Percentiles rank a stretch among this genome's conserved stretches.
Conservation (phyloP, 2,797 vertebrate genomes). For the Emys orbicularis region DNA sequence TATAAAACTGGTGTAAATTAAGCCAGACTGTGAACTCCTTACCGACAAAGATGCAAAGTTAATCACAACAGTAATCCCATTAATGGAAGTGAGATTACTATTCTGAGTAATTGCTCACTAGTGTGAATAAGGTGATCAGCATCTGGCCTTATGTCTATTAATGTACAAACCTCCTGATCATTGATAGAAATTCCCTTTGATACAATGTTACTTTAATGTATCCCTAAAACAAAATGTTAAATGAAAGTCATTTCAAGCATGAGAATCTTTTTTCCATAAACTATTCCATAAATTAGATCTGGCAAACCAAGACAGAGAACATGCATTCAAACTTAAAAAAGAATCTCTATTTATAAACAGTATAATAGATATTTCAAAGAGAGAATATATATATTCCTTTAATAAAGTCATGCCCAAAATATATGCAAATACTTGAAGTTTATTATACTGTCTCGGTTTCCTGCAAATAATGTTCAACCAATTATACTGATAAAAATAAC, state of each 20-base stretch:
- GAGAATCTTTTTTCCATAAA: fast-evolving
- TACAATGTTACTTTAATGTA: neutral
- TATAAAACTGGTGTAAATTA: neutral
- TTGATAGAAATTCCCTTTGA: neutral
- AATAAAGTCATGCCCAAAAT: neutral
- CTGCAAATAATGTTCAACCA: neutral
- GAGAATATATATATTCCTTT: neutral
- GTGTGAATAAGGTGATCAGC: neutral
- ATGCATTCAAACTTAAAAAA: neutral
- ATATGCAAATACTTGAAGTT: neutral
- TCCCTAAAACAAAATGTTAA: neutral
- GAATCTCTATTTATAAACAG: neutral
- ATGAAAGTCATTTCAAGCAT: neutral
- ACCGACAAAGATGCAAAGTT: neutral
- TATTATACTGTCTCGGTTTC: neutral
- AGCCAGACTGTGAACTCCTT: neutral
- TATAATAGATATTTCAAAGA: neutral
- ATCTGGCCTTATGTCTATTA: neutral
- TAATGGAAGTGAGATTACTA: neutral
- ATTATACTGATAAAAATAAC: neutral
- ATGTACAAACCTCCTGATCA: fast-evolving
- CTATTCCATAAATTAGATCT: neutral
- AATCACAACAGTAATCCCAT: neutral
- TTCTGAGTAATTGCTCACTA: neutral
- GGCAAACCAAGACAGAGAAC: neutral